phyloP scores from a whole-genome alignment of 1,140 invertebrate species.

The Limonius californicus region DNA sequence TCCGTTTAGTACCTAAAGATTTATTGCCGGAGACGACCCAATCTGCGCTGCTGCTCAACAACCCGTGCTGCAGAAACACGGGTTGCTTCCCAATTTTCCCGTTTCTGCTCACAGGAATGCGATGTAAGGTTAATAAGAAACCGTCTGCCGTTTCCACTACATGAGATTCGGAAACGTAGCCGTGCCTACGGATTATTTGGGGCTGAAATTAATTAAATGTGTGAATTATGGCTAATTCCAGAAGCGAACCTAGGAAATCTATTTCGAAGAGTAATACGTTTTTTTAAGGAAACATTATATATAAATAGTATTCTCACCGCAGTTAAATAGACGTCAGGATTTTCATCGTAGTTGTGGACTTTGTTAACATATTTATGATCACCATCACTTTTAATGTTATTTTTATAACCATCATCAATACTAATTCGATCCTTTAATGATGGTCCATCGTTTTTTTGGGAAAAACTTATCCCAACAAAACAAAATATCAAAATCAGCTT shows the following conservation, averaged over 20 bases:
- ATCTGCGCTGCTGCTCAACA: conserved; percentile 70
- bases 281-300: too few species aligned
- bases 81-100: conserved; percentile 35
- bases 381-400: too few species aligned
- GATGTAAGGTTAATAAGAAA: conserved; percentile 67
- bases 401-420: too few species aligned
- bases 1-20: conserved; percentile 34
- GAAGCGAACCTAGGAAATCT: too few species aligned
- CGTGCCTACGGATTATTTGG: conserved; percentile 59
- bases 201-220: too few species aligned
- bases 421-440: too few species aligned
- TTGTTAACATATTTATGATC: too few species aligned
- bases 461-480: too few species aligned
- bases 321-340: conserved; percentile 15
- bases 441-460: too few species aligned
- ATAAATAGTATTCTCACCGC: conserved; percentile 3
- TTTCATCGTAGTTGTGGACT: not conserved
- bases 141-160: conserved; percentile 65
- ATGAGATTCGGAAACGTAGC: conserved; percentile 67
- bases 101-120: conserved; percentile 57
- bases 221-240: too few species aligned
- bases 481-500: too few species aligned
- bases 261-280: too few species aligned
- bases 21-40: conserved; percentile 63
- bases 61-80: conserved; percentile 63